A percentile compares a stretch with the other conserved stretches of the same genome.
phyloP scores from a whole-genome alignment of 1,140 invertebrate species.

The Hirudo medicinalis region DNA sequence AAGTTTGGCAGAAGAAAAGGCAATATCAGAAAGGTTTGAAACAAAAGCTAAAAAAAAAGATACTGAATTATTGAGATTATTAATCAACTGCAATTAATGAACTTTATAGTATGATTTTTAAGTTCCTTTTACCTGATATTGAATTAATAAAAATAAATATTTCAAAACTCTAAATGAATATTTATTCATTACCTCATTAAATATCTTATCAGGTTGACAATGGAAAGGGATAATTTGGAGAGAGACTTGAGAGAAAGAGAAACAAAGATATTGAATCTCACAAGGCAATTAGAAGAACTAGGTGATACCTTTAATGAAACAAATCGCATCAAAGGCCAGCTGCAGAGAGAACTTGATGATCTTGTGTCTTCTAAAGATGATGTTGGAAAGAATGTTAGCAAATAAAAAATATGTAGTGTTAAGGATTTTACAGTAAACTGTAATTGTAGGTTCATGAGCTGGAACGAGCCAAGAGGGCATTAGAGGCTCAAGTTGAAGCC shows the following conservation, averaged over 20 bases:
- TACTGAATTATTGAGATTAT: background rate
- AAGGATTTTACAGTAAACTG: background rate
- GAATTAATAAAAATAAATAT: background rate
- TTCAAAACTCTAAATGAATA: background rate
- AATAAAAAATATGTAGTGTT: background rate
- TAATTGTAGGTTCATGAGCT: constrained; percentile 65
- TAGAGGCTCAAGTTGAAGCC: constrained; percentile 82
- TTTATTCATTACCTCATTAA: background rate
- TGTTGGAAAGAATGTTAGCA: constrained; percentile 75
- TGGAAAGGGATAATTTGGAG: constrained; percentile 76
- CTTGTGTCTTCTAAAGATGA: constrained; percentile 77
- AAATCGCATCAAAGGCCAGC: constrained; percentile 63
- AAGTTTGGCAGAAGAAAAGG: constrained; percentile 79
- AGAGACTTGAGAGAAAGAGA: constrained; percentile 92
- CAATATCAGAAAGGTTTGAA: constrained; percentile 53
- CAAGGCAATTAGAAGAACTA: constrained; percentile 75
- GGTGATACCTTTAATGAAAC: constrained; percentile 77
- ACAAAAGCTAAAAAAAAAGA: background rate
- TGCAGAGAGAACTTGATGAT: constrained; percentile 87
- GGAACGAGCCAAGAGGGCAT: constrained; percentile 81
- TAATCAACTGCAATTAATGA: background rate
- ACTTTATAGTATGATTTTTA: background rate
- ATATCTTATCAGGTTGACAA: constrained; percentile 47
- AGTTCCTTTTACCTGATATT: background rate
- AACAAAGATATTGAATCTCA: constrained; percentile 76